A percentile compares a stretch with the other conserved stretches of the same genome.
These are phyloP conservation scores for Calameuta filiformis DNA, from an alignment of 2,888 invertebrate species.

Conservation along the genomic window DNA sequence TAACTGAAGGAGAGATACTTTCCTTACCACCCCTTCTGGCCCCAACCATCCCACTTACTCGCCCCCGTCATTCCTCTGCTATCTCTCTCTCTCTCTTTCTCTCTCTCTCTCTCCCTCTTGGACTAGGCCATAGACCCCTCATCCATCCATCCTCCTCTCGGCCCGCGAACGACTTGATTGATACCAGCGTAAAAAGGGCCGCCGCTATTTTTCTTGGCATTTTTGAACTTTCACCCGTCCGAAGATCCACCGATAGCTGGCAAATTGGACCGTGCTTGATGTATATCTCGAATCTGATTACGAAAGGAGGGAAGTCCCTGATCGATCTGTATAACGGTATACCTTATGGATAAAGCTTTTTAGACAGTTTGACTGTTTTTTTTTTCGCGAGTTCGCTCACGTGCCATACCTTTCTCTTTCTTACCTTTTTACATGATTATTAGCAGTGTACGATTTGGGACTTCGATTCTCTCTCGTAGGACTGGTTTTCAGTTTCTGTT, in stretches of 20 bases:
- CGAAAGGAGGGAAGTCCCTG: background rate
- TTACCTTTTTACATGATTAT: background rate
- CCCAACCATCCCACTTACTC: background rate
- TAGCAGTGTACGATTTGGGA: no score
- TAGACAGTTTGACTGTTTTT: background rate
- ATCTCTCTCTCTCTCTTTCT: no score
- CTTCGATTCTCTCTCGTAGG: background rate
- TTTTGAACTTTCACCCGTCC: background rate
- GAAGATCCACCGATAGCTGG: background rate
- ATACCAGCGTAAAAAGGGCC: background rate
- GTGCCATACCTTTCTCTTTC: background rate
- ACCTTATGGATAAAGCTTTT: background rate
- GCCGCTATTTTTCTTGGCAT: background rate
- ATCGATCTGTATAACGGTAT: background rate
- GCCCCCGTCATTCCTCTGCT: background rate
- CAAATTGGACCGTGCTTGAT: background rate
- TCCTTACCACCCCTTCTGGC: background rate
- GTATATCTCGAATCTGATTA: background rate
- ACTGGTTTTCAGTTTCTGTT: background rate
- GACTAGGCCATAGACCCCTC: background rate
- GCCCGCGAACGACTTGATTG: background rate
- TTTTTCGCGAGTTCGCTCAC: background rate
- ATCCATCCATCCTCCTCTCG: background rate
- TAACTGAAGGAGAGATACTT: background rate
- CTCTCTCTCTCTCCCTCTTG: conserved; percentile 3